Conservation (phyloP, 1,140 invertebrate genomes). For the Zophobas morio region DNA sequence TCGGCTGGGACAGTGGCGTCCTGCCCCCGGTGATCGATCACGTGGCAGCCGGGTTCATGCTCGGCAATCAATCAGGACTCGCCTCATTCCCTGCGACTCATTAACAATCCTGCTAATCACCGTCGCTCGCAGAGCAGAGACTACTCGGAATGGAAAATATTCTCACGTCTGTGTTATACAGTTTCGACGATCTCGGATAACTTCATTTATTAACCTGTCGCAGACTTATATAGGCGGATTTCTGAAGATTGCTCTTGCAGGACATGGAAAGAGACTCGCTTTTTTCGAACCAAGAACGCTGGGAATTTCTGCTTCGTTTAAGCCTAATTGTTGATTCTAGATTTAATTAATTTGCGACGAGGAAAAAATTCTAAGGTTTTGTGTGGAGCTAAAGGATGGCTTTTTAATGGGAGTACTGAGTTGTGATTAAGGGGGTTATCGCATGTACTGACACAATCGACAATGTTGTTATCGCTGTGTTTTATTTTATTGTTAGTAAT, state of each 20-base stretch:
- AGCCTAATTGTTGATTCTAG: conserved; percentile 10
- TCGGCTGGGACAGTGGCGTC: conserved; percentile 42
- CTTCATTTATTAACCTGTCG: conserved; percentile 36
- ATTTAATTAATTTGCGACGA: conserved; percentile 20
- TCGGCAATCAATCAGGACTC: conserved; percentile 56
- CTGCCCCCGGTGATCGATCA: conserved; percentile 53
- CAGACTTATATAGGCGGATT: conserved; percentile 7
- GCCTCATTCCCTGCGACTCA: conserved; percentile 53
- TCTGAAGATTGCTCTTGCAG: conserved; percentile 11
- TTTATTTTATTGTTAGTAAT: conserved; percentile 13
- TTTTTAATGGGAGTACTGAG: background rate
- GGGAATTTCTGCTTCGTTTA: conserved; percentile 9
- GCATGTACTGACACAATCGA: background rate
- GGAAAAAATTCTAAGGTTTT: background rate
- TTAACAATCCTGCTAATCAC: conserved; percentile 52
- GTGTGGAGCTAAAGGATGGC: background rate
- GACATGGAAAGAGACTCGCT: background rate
- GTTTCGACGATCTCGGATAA: conserved; percentile 36
- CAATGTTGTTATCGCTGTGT: background rate
- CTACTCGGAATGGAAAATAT: conserved; percentile 42
- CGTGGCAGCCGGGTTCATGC: conserved; percentile 54
- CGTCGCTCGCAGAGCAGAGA: conserved; percentile 33
- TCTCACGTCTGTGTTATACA: conserved; percentile 44
- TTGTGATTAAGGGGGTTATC: conserved; percentile 24
- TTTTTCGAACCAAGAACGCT: background rate